phyloP scores from a whole-genome alignment of 2,888 invertebrate genomes.

The Steromphala cineraria region DNA sequence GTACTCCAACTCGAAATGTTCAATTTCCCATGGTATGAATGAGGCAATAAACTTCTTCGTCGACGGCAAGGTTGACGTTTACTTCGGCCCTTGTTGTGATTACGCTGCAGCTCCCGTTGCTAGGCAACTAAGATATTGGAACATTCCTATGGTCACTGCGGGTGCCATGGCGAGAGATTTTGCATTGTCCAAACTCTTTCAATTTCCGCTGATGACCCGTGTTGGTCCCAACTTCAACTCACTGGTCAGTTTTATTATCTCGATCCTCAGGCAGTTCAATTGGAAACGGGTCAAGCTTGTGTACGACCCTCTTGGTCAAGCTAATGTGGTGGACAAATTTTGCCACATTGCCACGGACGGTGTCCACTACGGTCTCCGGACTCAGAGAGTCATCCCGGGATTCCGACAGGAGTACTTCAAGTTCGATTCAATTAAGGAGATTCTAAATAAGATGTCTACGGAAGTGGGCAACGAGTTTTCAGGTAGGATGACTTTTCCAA shows the following conservation, averaged over 20 bases:
- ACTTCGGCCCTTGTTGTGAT: conserved; percentile 72
- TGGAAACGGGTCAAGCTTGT: conserved; percentile 56
- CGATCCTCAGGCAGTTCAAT: conserved; percentile 38
- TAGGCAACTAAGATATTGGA: conserved; percentile 83
- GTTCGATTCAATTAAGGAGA: conserved; percentile 45
- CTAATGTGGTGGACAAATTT: conserved; percentile 46
- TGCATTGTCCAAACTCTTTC: conserved; percentile 45
- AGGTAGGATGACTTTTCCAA: conserved; percentile 46
- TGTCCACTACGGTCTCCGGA: conserved; percentile 53
- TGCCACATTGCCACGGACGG: conserved; percentile 63
- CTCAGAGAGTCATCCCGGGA: conserved; percentile 26
- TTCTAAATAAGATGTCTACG: conserved; percentile 37
- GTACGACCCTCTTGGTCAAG: conserved; percentile 60
- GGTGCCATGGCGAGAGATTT: conserved; percentile 72
- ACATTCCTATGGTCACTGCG: conserved; percentile 89
- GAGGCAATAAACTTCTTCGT: conserved; percentile 67
- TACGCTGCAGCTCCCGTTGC: conserved; percentile 92
- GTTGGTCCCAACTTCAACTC: conserved; percentile 64
- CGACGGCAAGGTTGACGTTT: conserved; percentile 58
- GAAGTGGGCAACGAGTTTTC: conserved; percentile 48
- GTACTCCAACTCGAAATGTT: conserved; percentile 59
- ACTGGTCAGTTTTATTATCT: conserved; percentile 46
- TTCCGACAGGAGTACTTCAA: conserved; percentile 48
- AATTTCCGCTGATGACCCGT: conserved; percentile 86
- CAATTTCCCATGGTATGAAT: conserved; percentile 63